These are phyloP conservation scores for Mellilla xanthometata DNA, from an alignment of 2,888 invertebrate species.

Conservation along the genomic window DNA sequence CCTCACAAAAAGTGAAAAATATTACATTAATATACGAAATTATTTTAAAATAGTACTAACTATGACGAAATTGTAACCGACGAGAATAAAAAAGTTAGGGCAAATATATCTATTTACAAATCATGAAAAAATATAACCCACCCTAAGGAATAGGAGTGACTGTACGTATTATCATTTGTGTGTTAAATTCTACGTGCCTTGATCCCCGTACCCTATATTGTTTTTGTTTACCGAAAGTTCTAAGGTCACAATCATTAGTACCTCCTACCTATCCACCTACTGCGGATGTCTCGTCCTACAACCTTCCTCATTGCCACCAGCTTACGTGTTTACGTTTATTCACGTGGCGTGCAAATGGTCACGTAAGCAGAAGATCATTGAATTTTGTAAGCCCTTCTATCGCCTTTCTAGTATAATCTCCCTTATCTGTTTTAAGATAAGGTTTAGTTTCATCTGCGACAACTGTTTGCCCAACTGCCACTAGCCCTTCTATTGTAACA, in stretches of 20 bases:
- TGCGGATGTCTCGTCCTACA: background rate
- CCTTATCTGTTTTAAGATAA: slow-evolving; percentile 3
- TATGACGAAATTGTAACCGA: too few species aligned
- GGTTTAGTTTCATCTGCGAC: slow-evolving; percentile 11
- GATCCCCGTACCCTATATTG: too few species aligned
- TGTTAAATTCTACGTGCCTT: too few species aligned
- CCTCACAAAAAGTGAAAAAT: too few species aligned
- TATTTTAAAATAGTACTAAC: too few species aligned
- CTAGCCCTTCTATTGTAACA: too few species aligned
- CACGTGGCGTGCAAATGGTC: slow-evolving; percentile 27
- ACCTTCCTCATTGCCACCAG: slow-evolving; percentile 23
- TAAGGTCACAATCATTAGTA: slow-evolving; percentile 15
- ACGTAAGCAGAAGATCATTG: slow-evolving; percentile 27
- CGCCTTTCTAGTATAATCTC: slow-evolving; percentile 6
- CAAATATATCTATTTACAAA: too few species aligned
- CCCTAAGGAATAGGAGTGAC: too few species aligned
- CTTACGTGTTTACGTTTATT: slow-evolving; percentile 20
- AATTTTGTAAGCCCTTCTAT: slow-evolving; percentile 11
- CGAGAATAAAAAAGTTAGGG: too few species aligned
- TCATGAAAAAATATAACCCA: too few species aligned
- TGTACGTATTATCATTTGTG: too few species aligned
- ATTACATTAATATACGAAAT: too few species aligned
- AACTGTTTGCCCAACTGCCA: background rate
- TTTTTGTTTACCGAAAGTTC: slow-evolving; percentile 8
- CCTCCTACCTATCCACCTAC: background rate